Percentiles rank a stretch among this genome's conserved stretches.
These are phyloP conservation scores for Bagarius yarrelli DNA, from an alignment of 2,113 vertebrate genomes.

Conservation along the genomic window DNA sequence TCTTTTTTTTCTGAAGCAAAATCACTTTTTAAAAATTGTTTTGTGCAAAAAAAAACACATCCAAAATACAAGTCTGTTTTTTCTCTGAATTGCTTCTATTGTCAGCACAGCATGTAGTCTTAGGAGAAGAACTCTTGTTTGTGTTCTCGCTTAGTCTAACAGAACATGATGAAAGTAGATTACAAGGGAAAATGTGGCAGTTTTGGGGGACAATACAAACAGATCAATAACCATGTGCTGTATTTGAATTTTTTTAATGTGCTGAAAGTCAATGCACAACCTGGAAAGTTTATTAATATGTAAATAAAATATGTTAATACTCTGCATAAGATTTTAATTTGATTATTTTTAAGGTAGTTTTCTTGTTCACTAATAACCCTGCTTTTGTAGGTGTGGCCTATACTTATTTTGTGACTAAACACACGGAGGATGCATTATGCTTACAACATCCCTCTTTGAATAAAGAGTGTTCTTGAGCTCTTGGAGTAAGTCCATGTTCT, in stretches of 20 bases:
- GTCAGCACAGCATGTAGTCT: background rate
- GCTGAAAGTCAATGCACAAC: background rate
- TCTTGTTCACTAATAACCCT: background rate
- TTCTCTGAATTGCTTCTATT: conserved; percentile 19
- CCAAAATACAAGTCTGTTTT: background rate
- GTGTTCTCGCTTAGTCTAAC: background rate
- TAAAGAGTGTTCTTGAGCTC: conserved; percentile 38
- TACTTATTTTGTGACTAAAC: background rate
- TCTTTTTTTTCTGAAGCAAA: background rate
- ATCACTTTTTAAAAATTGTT: conserved; percentile 15
- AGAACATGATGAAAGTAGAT: background rate
- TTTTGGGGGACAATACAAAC: background rate
- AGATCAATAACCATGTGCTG: background rate
- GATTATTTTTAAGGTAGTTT: background rate
- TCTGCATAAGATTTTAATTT: background rate
- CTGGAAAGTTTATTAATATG: background rate
- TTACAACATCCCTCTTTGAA: background rate
- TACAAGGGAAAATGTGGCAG: conserved; percentile 1
- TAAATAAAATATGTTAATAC: too few species aligned
- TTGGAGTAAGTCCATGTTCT: conserved; percentile 59
- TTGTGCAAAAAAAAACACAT: conserved; percentile 20
- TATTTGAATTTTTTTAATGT: conserved; percentile 24
- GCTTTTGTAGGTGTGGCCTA: background rate
- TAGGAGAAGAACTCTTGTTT: background rate
- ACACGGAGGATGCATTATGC: background rate